A percentile compares a stretch with the other conserved stretches of the same genome.
phyloP scores from a whole-genome alignment of 2,113 vertebrate species.

The Poeciliopsis retropinna region DNA sequence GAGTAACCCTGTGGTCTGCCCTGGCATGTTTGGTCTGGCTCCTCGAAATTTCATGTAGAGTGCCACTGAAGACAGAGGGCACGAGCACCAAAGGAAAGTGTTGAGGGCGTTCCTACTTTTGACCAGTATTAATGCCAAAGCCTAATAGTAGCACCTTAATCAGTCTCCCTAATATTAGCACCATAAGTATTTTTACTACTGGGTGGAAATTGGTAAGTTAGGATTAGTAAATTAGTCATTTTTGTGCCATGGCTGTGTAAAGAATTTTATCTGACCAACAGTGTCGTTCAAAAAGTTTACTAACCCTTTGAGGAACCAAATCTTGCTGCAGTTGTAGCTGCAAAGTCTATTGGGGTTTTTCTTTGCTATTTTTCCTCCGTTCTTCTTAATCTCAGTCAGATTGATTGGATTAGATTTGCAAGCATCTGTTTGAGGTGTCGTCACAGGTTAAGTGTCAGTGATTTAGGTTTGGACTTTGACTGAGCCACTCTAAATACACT shows the following conservation, averaged over 20 bases:
- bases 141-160: conserved; percentile 73
- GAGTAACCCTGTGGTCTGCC: conserved; percentile 76
- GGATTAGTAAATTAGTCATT: conserved; percentile 48
- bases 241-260: conserved; percentile 44
- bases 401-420: neutral
- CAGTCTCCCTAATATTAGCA: conserved; percentile 72
- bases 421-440: neutral
- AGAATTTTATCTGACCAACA: conserved; percentile 52
- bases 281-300: neutral
- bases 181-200: conserved; percentile 51
- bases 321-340: neutral
- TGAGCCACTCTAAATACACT: neutral
- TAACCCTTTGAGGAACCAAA: neutral
- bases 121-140: conserved; percentile 64
- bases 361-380: neutral
- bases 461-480: neutral
- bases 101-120: conserved; percentile 71
- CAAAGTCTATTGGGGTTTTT: neutral
- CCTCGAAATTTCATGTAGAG: conserved; percentile 71
- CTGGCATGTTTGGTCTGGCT: conserved; percentile 78
- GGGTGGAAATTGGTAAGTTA: conserved; percentile 63
- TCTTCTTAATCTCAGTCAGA: neutral
- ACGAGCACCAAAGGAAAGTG: conserved; percentile 70
- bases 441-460: neutral
- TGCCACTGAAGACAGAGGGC: conserved; percentile 70